Conservation (phyloP, 2,797 vertebrate species). For the Chelmon rostratus region DNA sequence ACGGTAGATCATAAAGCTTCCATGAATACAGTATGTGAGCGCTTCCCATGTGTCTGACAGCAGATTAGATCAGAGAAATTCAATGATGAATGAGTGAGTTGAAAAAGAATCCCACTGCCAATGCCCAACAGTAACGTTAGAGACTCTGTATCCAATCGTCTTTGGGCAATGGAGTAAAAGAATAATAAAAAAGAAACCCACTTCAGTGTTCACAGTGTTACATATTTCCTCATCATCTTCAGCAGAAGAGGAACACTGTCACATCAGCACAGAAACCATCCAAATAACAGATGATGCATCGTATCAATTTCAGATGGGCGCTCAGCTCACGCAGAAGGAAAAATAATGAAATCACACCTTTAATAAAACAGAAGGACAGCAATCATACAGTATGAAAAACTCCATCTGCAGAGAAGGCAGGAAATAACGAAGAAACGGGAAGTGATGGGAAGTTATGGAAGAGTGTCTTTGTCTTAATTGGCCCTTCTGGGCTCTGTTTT, state of each 20-base stretch:
- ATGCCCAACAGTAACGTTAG: conserved; percentile 21
- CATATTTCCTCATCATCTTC: conserved; percentile 42
- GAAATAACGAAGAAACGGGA: conserved; percentile 45
- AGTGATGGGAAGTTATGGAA: conserved; percentile 48
- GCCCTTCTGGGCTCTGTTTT: conserved; percentile 57
- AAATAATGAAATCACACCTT: conserved; percentile 75
- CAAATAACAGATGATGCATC: conserved; percentile 69
- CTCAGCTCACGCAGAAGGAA: conserved; percentile 46
- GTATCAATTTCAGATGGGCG: conserved; percentile 67
- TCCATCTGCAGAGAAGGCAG: conserved; percentile 59
- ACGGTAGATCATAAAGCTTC: conserved; percentile 29
- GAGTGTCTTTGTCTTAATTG: conserved; percentile 77
- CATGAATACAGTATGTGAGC: conserved; percentile 25
- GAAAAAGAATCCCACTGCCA: conserved; percentile 14
- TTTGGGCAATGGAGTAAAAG: neutral
- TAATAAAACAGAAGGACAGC: conserved; percentile 78
- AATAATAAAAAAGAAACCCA: neutral
- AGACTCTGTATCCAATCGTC: conserved; percentile 18
- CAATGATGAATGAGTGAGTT: conserved; percentile 43
- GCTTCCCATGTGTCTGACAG: conserved; percentile 12
- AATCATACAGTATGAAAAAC: conserved; percentile 52
- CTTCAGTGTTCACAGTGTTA: conserved; percentile 8
- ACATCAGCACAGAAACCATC: conserved; percentile 45
- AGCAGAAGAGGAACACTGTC: conserved; percentile 29
- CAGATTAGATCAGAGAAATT: conserved; percentile 49